Evolutionary conservation across 2,888 invertebrate genomes (phyloP).

Genomic region (Lacanobia oleracea): DNA sequence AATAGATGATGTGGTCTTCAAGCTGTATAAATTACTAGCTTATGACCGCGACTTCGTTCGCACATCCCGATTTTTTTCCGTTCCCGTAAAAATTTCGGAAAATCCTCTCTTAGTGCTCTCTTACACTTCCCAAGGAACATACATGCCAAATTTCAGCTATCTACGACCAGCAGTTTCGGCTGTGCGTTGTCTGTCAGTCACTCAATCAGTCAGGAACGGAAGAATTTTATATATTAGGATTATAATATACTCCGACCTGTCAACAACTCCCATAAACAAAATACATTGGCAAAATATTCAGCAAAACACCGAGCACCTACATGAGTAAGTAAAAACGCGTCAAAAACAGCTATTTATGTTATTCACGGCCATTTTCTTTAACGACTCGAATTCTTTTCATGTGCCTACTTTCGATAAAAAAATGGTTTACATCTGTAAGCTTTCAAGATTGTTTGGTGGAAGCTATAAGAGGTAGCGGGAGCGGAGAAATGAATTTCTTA

Average conservation of each 20-base stretch:
- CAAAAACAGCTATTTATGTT: conserved; percentile 66
- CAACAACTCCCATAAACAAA: conserved; percentile 30
- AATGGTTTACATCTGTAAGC: conserved; percentile 72
- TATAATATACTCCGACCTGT: conserved; percentile 7
- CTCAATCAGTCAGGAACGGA: too few relatives aligned
- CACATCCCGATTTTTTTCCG: too few relatives aligned
- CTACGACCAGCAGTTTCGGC: too few relatives aligned
- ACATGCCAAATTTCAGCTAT: too few relatives aligned
- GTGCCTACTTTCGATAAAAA: conserved; percentile 70
- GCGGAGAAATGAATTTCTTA: neutral
- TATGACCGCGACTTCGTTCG: too few relatives aligned
- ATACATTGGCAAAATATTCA: conserved; percentile 23
- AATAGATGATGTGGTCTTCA: too few relatives aligned
- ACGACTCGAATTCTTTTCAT: conserved; percentile 65
- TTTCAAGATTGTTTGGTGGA: conserved; percentile 42
- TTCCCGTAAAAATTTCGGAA: too few relatives aligned
- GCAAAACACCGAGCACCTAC: conserved; percentile 27
- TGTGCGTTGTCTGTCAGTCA: too few relatives aligned
- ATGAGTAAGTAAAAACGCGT: conserved; percentile 54
- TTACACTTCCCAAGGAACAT: too few relatives aligned
- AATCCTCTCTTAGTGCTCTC: too few relatives aligned
- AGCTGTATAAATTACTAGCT: too few relatives aligned
- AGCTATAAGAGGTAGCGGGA: conserved; percentile 40
- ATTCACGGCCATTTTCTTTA: conserved; percentile 65
- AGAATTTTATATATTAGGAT: neutral